These are phyloP conservation scores for Dendrolimus houi DNA, from an alignment of 2,888 invertebrate species.

Conservation along the genomic window DNA sequence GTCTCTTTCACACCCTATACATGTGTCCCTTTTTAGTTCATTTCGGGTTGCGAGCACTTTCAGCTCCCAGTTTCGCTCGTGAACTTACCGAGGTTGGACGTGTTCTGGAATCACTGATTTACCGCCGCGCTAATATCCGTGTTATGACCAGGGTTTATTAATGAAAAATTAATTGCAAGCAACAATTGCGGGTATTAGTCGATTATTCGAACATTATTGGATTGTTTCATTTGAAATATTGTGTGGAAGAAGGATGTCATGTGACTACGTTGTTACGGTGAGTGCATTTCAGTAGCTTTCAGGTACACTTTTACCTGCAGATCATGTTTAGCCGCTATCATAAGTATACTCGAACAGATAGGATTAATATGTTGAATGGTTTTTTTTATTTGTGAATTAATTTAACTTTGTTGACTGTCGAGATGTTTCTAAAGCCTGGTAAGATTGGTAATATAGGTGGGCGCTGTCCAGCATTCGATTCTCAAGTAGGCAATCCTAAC, in stretches of 20 bases:
- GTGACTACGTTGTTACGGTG: slow-evolving; percentile 7
- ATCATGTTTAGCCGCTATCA: not conserved
- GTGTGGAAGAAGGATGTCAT: slow-evolving; percentile 16
- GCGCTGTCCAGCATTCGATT: no score
- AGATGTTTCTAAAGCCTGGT: no score
- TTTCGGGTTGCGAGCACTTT: slow-evolving; percentile 43
- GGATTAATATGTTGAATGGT: not conserved
- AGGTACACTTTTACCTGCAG: slow-evolving; percentile 3
- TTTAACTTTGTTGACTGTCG: no score
- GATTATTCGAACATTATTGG: slow-evolving; percentile 18
- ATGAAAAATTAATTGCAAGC: slow-evolving; percentile 58
- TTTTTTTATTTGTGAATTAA: no score
- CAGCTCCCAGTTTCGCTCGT: slow-evolving; percentile 61
- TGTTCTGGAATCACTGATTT: slow-evolving; percentile 16
- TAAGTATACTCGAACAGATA: not conserved
- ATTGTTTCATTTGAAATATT: slow-evolving; percentile 30
- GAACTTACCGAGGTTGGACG: slow-evolving; percentile 42
- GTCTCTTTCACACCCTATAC: slow-evolving; percentile 33
- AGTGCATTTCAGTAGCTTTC: slow-evolving; percentile 5
- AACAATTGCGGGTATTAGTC: slow-evolving; percentile 23
- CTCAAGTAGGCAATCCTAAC: no score
- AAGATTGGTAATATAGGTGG: no score
- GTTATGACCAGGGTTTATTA: slow-evolving; percentile 50
- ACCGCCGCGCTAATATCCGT: slow-evolving; percentile 36
- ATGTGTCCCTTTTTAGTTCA: slow-evolving; percentile 36